Base-by-base conservation (phyloP, 64 coral and sea anemone genomes). In the Acropora yongei region DNA sequence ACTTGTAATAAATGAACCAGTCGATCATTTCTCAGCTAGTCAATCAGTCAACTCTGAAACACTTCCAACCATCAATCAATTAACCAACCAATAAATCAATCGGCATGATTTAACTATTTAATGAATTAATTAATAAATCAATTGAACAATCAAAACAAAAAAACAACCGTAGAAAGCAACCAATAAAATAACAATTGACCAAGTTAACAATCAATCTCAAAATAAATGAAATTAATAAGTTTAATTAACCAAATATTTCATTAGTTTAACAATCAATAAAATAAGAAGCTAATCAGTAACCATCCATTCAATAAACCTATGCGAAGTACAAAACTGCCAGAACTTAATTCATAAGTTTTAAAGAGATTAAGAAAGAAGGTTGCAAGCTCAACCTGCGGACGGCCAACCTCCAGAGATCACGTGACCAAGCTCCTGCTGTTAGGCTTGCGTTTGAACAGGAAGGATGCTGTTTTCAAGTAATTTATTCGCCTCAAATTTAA, bases 281-380 rank as follows among this genome's bases (percentile, higher is more conserved):
- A 69, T 69, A 16, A 69, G 67, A 69, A 69, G 67, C 67, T 16
- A 69, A 20, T 69, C 58, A 13, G 5, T 69, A 69, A 69, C 67
- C 0, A 69, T 69, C 67, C 12, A 69, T 69, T 69, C 14, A 69
- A 69, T 69, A 69, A 69, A 69, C 67, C 67, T 9, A 69, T 16
- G 67, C 67, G 67, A 69, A 69, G 67, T 69, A 69, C 67, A 69
- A 69, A 69, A 69, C 67, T 69, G 67, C 67, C 67, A 13, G 67
- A 69, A 69, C 5, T 69, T 8, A 69, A 69, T 69, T 69, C 67
- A 69, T 69, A 69, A 69, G 67, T 69, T 8, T 69, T 16, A 69
- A 13, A 69, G 58, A 69, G 67, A 69, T 69, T 69, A 69, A 69
- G 67, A 69, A 69, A 69, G 67, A 69, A 69, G 58, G 9, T 13